Evolutionary conservation across 2,888 invertebrate species (phyloP).

Genomic region (Camponotus fellah): DNA sequence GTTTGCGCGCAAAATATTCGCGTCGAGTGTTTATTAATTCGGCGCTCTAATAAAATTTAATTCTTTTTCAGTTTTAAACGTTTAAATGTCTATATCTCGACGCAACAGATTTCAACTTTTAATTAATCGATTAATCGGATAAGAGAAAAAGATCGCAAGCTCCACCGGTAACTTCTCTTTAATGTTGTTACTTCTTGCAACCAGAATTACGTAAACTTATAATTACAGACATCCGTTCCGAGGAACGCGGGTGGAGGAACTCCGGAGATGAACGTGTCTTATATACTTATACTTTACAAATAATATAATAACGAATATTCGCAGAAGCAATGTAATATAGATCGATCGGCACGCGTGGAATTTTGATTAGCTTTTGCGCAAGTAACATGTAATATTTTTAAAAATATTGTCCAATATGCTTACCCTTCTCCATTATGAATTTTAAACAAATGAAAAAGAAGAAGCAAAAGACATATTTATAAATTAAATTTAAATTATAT

Average conservation of each 20-base stretch:
- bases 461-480: neutral
- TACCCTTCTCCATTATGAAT: neutral
- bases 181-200: slow-evolving; percentile 32
- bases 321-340: neutral
- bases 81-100: neutral
- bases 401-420: slow-evolving; percentile 14
- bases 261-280: slow-evolving; percentile 32
- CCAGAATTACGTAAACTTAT: slow-evolving; percentile 44
- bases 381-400: slow-evolving; percentile 16
- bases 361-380: slow-evolving; percentile 42
- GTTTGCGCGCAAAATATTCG: slow-evolving; percentile 9
- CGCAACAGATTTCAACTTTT: slow-evolving; percentile 26
- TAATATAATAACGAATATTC: slow-evolving; percentile 52
- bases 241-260: slow-evolving; percentile 33
- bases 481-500: too few relatives aligned
- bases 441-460: neutral
- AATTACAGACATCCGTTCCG: slow-evolving; percentile 43
- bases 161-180: slow-evolving; percentile 39
- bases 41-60: neutral
- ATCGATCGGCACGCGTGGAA: slow-evolving; percentile 38
- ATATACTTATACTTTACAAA: slow-evolving; percentile 4
- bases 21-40: slow-evolving; percentile 18
- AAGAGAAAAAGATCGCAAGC: slow-evolving; percentile 28
- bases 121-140: slow-evolving; percentile 34
- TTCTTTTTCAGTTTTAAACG: neutral